Evolutionary conservation across 2,797 vertebrate species (phyloP).

Genomic region (Poeciliopsis turneri): DNA sequence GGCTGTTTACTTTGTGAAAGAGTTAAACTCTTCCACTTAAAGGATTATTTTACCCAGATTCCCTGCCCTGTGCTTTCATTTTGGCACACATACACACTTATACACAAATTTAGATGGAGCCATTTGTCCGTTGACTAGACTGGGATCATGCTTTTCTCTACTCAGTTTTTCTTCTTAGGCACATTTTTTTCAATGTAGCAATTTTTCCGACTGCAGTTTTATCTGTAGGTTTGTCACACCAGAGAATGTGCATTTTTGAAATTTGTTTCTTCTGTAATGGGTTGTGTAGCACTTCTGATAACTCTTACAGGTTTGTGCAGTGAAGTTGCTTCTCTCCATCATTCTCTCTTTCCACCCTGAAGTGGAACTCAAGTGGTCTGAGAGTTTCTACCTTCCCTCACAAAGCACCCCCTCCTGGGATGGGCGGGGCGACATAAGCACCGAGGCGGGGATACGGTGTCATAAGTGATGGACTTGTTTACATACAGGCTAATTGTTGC

Average conservation of each 20-base stretch:
- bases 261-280: slow-evolving; percentile 9
- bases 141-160: slow-evolving; percentile 2
- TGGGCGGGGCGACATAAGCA: slow-evolving; percentile 61
- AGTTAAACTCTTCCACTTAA: slow-evolving; percentile 82
- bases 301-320: slow-evolving; percentile 33
- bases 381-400: slow-evolving; percentile 70
- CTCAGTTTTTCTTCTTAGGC: neutral
- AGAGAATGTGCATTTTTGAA: neutral
- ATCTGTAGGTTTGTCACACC: neutral
- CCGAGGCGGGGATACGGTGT: slow-evolving; percentile 57
- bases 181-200: slow-evolving; percentile 1
- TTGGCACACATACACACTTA: slow-evolving; percentile 45
- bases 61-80: slow-evolving; percentile 62
- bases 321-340: slow-evolving; percentile 28
- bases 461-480: slow-evolving; percentile 73
- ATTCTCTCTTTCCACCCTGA: slow-evolving; percentile 55
- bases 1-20: slow-evolving; percentile 83
- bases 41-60: slow-evolving; percentile 79
- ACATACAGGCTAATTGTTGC: slow-evolving; percentile 74
- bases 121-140: neutral
- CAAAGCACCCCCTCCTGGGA: slow-evolving; percentile 74
- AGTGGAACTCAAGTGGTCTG: slow-evolving; percentile 75
- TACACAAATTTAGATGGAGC: slow-evolving; percentile 30
- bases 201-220: slow-evolving; percentile 19
- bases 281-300: slow-evolving; percentile 30